Evolutionary conservation across 1,140 invertebrate genomes (phyloP).

Genomic region (Drosophila ambigua): DNA sequence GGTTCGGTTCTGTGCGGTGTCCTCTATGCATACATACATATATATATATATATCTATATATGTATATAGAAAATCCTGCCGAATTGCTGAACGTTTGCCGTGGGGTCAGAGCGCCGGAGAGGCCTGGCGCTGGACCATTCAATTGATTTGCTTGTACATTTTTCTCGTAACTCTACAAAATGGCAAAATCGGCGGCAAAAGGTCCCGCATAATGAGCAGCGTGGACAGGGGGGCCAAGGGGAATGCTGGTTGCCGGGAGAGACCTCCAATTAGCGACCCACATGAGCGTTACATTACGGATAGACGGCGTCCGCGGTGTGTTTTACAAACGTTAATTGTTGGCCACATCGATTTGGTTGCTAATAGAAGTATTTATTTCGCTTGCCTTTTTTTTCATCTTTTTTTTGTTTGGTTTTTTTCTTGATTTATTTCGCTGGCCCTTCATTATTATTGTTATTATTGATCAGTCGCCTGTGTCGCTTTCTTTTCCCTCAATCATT

Average conservation of each 20-base stretch:
- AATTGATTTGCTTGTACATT: slow-evolving; percentile 59
- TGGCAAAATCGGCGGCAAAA: slow-evolving; percentile 11
- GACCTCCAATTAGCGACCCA: slow-evolving; percentile 58
- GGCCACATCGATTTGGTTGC: too few species aligned
- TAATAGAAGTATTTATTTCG: not conserved
- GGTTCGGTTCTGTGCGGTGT: too few species aligned
- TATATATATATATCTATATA: too few species aligned
- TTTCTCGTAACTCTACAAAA: slow-evolving; percentile 14
- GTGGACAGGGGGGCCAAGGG: not conserved
- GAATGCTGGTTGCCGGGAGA: too few species aligned
- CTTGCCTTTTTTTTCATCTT: not conserved
- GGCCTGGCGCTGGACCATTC: slow-evolving; percentile 14
- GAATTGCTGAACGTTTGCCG: too few species aligned
- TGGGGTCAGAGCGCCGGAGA: too few species aligned
- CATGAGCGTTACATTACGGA: slow-evolving; percentile 45
- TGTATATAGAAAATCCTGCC: too few species aligned
- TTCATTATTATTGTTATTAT: not conserved
- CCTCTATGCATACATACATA: too few species aligned
- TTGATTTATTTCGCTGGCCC: not conserved
- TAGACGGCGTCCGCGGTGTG: too few species aligned
- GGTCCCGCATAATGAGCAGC: slow-evolving; percentile 60
- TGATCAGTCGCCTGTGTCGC: not conserved
- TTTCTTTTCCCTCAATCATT: not conserved
- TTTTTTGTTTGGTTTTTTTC: not conserved
- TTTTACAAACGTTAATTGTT: not conserved